Evolutionary conservation across 2,888 invertebrate species (phyloP), one percentile per base, ranked within the genome.

Genomic region (Acronicta leporina): DNA sequence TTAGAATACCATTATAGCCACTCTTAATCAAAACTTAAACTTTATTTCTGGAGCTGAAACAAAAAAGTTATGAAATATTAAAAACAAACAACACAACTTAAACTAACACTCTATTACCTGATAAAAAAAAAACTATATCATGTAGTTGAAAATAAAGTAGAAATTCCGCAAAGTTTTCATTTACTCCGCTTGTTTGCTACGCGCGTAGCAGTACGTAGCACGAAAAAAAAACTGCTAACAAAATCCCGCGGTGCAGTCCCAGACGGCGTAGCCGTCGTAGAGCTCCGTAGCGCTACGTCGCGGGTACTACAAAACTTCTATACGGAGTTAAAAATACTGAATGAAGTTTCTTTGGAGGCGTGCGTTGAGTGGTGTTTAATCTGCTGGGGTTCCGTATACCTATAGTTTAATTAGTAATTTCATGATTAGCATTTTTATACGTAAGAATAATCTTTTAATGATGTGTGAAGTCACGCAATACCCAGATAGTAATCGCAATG

Each of bases 251-350:
- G 53, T 70, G 57, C 69, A 44, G 60, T 63, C 62, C 62, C 60
- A 63, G 70, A 75, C 63, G 63, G 52, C 75, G 84, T 80, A 81
- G 77, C 71, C 71, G 58, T 58, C 74, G 79, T 78, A 79, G 79
- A 67, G 68, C 63, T 35, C 51, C 66, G 75, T 73, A 75, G 77
- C 63, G 62, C 65, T 70, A 72, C 73, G 78, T 79, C 79, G 69
- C 65, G 75, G 75, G 76, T 72, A 60, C 82, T 74, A 84, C 84
- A 83, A 85, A 85, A 84, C 74, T 85, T 80, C 72, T 73, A 64
- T 73, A 63, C 59, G 63, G 62, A 82, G 79, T 82, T 83, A 80
- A 83, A 86, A 85, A 84, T 82, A 78, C 79, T 78, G 76, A 79
- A 81, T 82, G 77, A 77, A 83, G 74, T 80, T 81, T 79, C 75